These are phyloP conservation scores for Stenopsyche tienmushanensis DNA, from an alignment of 1,140 invertebrate species.

Conservation along the genomic window DNA sequence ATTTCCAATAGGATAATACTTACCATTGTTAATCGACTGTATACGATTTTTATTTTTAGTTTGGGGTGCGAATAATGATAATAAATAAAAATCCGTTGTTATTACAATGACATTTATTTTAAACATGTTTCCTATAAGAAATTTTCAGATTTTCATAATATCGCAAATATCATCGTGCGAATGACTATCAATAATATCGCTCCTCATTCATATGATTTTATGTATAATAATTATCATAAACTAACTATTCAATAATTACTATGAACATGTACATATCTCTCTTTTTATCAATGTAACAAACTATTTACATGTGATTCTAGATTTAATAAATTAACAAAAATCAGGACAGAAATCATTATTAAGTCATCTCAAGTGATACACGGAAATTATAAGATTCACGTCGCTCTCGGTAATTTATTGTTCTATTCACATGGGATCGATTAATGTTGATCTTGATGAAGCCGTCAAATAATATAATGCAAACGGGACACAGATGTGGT, in stretches of 20 bases:
- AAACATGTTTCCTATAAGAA: slow-evolving; percentile 22
- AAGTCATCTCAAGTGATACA: too few species aligned
- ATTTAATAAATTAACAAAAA: slow-evolving; percentile 19
- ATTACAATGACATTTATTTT: slow-evolving; percentile 32
- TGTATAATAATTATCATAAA: slow-evolving; percentile 13
- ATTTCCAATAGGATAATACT: neutral
- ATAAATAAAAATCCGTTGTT: slow-evolving; percentile 1
- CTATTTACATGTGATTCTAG: slow-evolving; percentile 14
- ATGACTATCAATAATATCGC: slow-evolving; percentile 20
- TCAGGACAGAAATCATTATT: too few species aligned
- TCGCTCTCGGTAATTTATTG: too few species aligned
- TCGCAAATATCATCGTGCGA: slow-evolving; percentile 18
- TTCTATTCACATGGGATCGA: too few species aligned
- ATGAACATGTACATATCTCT: slow-evolving; percentile 28
- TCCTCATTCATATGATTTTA: slow-evolving; percentile 11
- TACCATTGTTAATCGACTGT: too few species aligned
- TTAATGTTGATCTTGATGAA: too few species aligned
- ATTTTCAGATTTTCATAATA: slow-evolving; percentile 7
- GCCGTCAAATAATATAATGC: too few species aligned
- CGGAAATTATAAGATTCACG: too few species aligned
- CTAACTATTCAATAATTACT: slow-evolving; percentile 25
- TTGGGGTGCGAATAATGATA: neutral
- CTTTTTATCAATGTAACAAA: slow-evolving; percentile 17
- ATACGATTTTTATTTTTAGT: too few species aligned
- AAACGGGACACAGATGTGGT: too few species aligned